Percentiles rank a stretch among this genome's conserved stretches.
phyloP scores from a whole-genome alignment of 92 coral and sea anemone genomes.

The Plumapathes pennacea region DNA sequence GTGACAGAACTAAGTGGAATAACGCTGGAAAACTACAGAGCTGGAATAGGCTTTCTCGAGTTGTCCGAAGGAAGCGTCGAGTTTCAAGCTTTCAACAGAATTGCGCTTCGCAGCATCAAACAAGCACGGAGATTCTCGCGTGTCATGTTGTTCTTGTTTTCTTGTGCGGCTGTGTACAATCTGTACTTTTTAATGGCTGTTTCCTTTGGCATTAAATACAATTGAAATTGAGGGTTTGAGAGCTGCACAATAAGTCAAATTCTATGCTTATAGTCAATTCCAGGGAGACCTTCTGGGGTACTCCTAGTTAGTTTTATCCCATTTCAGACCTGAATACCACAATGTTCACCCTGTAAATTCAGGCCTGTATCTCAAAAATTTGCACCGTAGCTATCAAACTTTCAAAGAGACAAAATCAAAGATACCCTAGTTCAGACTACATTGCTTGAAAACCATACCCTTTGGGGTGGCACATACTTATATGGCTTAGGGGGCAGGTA shows the following conservation, averaged over 20 bases:
- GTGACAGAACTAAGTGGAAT: conserved; percentile 57
- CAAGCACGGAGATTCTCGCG: conserved; percentile 48
- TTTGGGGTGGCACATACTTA: no score
- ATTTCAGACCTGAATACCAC: neutral
- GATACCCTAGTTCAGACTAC: no score
- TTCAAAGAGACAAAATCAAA: no score
- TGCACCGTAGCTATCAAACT: no score
- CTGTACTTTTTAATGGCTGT: conserved; percentile 35
- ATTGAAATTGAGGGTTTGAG: neutral
- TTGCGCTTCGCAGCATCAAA: conserved; percentile 39
- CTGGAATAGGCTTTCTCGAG: conserved; percentile 53
- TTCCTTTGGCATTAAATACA: conserved; percentile 15
- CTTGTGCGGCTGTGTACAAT: conserved; percentile 42
- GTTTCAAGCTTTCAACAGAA: conserved; percentile 69
- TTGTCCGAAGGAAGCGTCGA: conserved; percentile 52
- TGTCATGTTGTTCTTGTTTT: conserved; percentile 46
- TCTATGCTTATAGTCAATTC: neutral
- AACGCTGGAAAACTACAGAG: conserved; percentile 55
- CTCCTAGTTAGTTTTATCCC: neutral
- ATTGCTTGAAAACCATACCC: no score
- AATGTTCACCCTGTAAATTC: neutral
- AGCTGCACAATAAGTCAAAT: neutral
- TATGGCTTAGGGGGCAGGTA: no score
- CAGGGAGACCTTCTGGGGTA: neutral
- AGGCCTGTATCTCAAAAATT: no score